Conservation (phyloP, 2,888 invertebrate genomes). For the Nemoura dubitans region DNA sequence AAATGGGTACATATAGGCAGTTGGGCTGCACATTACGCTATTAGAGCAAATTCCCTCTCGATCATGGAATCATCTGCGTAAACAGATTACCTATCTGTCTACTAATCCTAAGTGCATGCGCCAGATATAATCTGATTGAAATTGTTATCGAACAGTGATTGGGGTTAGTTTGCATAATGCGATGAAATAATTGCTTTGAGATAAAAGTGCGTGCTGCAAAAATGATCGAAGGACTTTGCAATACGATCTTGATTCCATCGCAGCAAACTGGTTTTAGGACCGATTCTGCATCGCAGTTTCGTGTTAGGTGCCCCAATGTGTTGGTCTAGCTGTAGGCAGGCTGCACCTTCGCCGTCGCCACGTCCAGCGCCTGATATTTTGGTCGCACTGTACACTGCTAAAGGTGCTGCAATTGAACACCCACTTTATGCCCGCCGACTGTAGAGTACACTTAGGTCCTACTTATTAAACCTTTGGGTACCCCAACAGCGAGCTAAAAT, state of each 20-base stretch:
- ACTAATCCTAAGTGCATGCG: too few species aligned
- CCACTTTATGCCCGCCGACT: not conserved
- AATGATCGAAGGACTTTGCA: not conserved
- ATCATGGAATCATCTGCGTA: too few species aligned
- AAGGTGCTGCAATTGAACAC: not conserved
- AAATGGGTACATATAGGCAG: too few species aligned
- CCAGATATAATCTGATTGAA: too few species aligned
- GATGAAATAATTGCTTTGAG: not conserved
- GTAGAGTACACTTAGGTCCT: not conserved
- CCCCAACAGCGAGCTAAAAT: not conserved
- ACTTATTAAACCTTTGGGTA: not conserved
- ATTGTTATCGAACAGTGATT: too few species aligned
- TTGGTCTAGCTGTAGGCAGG: not conserved
- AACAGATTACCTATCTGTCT: too few species aligned
- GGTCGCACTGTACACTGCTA: not conserved
- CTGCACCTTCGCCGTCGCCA: not conserved
- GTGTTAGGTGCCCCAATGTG: not conserved
- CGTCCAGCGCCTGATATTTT: not conserved
- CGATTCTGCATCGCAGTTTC: not conserved
- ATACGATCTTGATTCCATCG: not conserved
- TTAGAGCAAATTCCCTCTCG: too few species aligned
- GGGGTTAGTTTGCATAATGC: not conserved
- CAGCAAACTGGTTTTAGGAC: not conserved
- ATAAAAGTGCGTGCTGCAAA: not conserved
- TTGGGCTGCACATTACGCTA: too few species aligned